Percentiles rank a stretch among this genome's conserved stretches.
Conservation (phyloP, 2,113 vertebrate genomes). For the Oreochromis tanganicae region DNA sequence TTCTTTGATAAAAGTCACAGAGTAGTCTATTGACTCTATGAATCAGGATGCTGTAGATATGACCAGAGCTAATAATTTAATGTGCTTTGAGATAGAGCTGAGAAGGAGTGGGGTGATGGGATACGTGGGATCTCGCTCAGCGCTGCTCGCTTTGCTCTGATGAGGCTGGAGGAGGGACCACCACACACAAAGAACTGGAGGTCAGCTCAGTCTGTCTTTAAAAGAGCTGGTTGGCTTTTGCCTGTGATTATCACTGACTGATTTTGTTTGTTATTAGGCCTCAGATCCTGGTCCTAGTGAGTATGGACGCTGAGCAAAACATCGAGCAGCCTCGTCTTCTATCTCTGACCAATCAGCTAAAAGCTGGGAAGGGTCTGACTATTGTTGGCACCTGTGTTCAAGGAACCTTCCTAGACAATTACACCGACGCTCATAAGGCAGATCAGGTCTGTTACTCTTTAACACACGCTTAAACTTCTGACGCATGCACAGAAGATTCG, state of each 20-base stretch:
- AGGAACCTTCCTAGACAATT: constrained; percentile 89
- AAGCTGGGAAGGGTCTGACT: constrained; percentile 97
- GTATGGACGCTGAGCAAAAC: constrained; percentile 89
- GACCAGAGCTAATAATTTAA: not conserved
- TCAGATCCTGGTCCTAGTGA: constrained; percentile 89
- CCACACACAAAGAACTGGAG: constrained; percentile 99
- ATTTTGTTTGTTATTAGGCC: constrained; percentile 70
- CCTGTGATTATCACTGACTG: not conserved
- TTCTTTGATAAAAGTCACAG: not conserved
- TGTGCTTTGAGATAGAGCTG: constrained; percentile 76
- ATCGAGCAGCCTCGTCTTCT: constrained; percentile 93
- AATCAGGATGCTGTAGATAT: not conserved
- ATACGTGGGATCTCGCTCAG: constrained; percentile 96
- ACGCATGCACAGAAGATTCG: not conserved
- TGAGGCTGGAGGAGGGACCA: constrained; percentile 92
- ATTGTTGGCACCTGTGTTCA: constrained; percentile 91
- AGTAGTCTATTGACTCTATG: not conserved
- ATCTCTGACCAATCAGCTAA: constrained; percentile 91
- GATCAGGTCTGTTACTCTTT: constrained; percentile 80
- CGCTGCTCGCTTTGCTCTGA: constrained; percentile 88
- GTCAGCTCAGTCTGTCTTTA: constrained; percentile 49
- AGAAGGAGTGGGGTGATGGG: constrained; percentile 98
- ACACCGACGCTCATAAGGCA: constrained; percentile 83
- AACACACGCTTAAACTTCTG: not conserved
- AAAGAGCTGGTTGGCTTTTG: not conserved